Evolutionary conservation across 1,140 invertebrate genomes (phyloP).

Genomic region (Hylaeus anthracinus): DNA sequence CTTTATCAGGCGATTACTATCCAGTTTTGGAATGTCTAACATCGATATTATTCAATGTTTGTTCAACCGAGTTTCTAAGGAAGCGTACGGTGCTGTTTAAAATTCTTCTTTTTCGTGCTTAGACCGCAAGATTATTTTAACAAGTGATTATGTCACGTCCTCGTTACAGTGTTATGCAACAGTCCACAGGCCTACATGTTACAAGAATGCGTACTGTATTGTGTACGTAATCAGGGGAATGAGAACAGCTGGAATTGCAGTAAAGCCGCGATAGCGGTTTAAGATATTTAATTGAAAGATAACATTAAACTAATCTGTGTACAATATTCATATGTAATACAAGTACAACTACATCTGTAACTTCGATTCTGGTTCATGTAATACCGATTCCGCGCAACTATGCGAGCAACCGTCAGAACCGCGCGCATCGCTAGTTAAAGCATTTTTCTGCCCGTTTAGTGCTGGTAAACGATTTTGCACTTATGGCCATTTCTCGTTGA

Average conservation of each 20-base stretch:
- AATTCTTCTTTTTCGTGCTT: not conserved
- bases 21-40: no score
- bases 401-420: no score
- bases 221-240: constrained; percentile 14
- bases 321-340: no score
- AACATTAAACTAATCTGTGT: not conserved
- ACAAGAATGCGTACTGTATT: constrained; percentile 1
- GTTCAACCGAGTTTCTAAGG: no score
- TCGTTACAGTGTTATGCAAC: constrained; percentile 46
- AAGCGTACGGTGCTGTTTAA: not conserved
- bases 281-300: not conserved
- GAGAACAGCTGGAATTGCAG: not conserved
- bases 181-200: constrained; percentile 36
- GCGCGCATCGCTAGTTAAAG: not conserved
- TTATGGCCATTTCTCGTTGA: constrained; percentile 33
- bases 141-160: constrained; percentile 25
- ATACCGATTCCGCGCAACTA: no score
- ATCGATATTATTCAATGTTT: not conserved
- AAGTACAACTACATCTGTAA: no score
- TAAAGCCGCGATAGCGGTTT: not conserved
- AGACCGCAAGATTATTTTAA: not conserved
- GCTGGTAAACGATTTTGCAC: not conserved
- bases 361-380: no score
- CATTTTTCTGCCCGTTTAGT: constrained; percentile 12
- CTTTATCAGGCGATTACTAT: no score